Base-by-base conservation (phyloP, 2,113 vertebrate genomes). In the Paedocypris sp. region DNA sequence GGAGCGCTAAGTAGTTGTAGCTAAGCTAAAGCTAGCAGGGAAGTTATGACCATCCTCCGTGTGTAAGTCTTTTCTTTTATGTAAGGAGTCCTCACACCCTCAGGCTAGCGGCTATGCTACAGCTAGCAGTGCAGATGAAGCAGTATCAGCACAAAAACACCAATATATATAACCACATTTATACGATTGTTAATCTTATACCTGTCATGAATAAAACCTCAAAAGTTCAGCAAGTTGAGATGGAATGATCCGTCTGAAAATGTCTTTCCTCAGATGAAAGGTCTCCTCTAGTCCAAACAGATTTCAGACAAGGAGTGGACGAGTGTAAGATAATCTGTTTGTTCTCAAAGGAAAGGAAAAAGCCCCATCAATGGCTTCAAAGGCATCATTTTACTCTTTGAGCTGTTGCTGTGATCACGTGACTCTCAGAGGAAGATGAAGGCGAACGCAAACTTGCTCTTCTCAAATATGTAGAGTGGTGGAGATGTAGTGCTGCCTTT, bases 321-420 rank as follows among this genome's bases (percentile, higher is more conserved):
- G 11, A 13, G 36, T 42, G n/a, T 32, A 29, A 51, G 28, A 50
- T 32, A 60, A 45, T 32, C 29, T 48, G 58, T 41, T 56, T 57
- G 42, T 22, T 49, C 33, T 56, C 22, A 29, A 56, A 29, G 22
- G 26, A 56, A 19, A 25, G 19, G 26, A 43, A 46, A 54, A 54
- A 20, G 50, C 11, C 18, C 33, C 50, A 50, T 35, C 15, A 45
- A 33, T 26, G 51, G 46, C 20, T 25, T 53, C 18, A 54, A 60
- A 53, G 28, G 26, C 52, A 46, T 33, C 7, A 22, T n/a, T 20
- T 36, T 60, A 36, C 15, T 36, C 3, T 32, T 38, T 48, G 18
- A 20, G 23, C 19, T 20, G 23, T 28, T 47, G 49, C 28, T 57
- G 22, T 56, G 43, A 68, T 57, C 23, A 54, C 35, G 36, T 49